These are phyloP conservation scores for Buphagus erythrorhynchus DNA, from an alignment of 2,797 vertebrate species.

Conservation along the genomic window DNA sequence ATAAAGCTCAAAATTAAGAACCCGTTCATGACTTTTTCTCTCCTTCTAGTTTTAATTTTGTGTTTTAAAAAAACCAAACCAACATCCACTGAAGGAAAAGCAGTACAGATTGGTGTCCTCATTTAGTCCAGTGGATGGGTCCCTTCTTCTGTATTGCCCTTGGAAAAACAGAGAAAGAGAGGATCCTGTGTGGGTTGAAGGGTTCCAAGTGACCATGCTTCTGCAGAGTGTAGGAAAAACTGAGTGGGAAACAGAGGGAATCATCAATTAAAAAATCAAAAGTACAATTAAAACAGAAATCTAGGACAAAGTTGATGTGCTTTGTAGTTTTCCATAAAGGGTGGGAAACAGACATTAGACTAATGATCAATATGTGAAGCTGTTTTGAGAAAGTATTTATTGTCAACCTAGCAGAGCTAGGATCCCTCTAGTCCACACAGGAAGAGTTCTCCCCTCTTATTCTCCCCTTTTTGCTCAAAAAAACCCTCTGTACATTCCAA, in stretches of 20 bases:
- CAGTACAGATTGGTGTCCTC: fast-evolving
- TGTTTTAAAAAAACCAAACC: neutral
- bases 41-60: neutral
- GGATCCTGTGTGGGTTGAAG: neutral
- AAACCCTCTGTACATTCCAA: neutral
- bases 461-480: neutral
- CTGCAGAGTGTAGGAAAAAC: neutral
- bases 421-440: neutral
- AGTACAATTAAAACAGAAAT: neutral
- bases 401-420: neutral
- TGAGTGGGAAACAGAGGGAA: neutral
- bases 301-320: neutral
- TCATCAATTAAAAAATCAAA: neutral
- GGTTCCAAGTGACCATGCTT: neutral
- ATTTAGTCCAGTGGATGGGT: neutral
- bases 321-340: neutral
- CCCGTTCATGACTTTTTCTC: neutral
- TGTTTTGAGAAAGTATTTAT: neutral
- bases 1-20: neutral
- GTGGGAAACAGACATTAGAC: neutral
- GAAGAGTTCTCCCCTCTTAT: neutral
- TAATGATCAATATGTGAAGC: neutral
- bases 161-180: neutral
- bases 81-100: neutral
- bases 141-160: neutral